Conservation (phyloP, 2,797 vertebrate species). For the Oryzias dopingdopingensis region DNA sequence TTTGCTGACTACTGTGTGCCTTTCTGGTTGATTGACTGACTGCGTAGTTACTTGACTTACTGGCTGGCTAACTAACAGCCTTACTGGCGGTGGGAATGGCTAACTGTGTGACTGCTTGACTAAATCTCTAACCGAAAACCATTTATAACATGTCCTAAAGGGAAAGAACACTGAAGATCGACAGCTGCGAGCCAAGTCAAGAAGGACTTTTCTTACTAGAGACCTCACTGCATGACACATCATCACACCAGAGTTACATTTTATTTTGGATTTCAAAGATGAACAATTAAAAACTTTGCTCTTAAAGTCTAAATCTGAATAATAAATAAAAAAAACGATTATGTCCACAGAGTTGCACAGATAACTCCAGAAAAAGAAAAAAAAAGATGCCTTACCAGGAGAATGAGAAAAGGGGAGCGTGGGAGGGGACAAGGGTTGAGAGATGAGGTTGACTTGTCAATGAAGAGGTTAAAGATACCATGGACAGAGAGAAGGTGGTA, state of each 20-base stretch:
- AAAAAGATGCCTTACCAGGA: constrained; percentile 1
- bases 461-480: constrained; percentile 66
- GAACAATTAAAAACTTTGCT: neutral
- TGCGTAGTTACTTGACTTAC: constrained; percentile 49
- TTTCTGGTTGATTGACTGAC: constrained; percentile 84
- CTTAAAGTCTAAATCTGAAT: constrained; percentile 4
- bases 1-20: constrained; percentile 90
- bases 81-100: constrained; percentile 24
- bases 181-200: constrained; percentile 8
- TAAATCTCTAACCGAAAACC: constrained; percentile 45
- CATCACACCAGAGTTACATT: neutral
- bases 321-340: neutral
- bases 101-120: constrained; percentile 77
- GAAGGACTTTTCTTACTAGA: neutral
- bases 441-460: constrained; percentile 63
- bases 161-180: constrained; percentile 10
- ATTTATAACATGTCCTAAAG: constrained; percentile 25
- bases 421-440: constrained; percentile 33
- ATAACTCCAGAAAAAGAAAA: neutral
- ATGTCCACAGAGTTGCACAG: constrained; percentile 1
- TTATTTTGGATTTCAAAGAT: constrained; percentile 1
- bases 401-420: constrained; percentile 1
- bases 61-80: constrained; percentile 39
- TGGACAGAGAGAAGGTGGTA: constrained; percentile 45
- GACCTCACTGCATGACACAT: neutral